Evolutionary conservation across 1,140 invertebrate species (phyloP).

Genomic region (Drosophila kurseongensis): DNA sequence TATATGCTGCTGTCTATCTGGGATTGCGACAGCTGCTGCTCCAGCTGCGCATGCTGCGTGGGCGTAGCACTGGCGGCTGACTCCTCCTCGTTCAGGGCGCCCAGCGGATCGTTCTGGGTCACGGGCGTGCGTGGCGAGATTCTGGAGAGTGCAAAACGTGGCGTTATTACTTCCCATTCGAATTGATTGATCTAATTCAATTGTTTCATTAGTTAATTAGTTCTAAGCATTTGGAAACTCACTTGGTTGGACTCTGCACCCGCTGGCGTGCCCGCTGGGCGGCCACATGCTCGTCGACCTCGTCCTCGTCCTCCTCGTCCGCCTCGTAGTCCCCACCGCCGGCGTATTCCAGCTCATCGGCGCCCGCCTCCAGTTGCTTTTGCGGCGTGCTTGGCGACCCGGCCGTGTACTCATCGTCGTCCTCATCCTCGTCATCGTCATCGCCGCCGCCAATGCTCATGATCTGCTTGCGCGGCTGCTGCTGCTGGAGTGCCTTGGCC

Average conservation of each 20-base stretch:
- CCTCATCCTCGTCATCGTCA: constrained; percentile 55
- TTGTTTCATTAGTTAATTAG: no score
- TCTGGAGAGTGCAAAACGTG: constrained; percentile 72
- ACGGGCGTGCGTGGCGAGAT: constrained; percentile 91
- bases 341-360: constrained; percentile 21
- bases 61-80: constrained; percentile 39
- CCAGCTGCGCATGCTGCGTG: constrained; percentile 30
- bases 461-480: constrained; percentile 82
- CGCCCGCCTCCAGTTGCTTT: constrained; percentile 24
- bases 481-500: constrained; percentile 85
- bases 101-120: constrained; percentile 95
- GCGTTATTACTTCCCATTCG: background rate
- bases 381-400: constrained; percentile 41
- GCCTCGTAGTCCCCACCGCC: constrained; percentile 68
- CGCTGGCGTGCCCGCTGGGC: constrained; percentile 51
- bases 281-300: constrained; percentile 62
- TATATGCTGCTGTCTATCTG: constrained; percentile 71
- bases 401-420: constrained; percentile 22
- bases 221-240: constrained; percentile 7
- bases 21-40: constrained; percentile 14
- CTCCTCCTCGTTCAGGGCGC: constrained; percentile 88
- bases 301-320: constrained; percentile 83
- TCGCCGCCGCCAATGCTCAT: constrained; percentile 72
- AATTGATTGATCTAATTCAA: background rate
- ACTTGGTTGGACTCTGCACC: constrained; percentile 85